Evolutionary conservation across 2,113 vertebrate species (phyloP).

Genomic region (Rhabdornis inornatus): DNA sequence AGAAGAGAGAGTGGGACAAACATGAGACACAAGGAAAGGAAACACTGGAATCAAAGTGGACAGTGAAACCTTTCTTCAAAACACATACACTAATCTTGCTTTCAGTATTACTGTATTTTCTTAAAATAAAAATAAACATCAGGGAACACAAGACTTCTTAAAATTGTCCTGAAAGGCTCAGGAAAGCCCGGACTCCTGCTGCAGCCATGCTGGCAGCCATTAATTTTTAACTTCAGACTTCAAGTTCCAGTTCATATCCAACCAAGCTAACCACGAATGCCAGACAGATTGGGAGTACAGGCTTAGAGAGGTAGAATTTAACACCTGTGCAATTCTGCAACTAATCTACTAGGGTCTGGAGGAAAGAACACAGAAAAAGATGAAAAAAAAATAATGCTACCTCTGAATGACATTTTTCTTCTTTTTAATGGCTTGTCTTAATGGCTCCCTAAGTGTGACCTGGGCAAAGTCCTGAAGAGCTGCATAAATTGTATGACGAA

Average conservation of each 20-base stretch:
- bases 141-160: neutral
- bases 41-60: neutral
- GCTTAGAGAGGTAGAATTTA: neutral
- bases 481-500: conserved; percentile 87
- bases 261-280: neutral
- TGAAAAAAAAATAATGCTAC: conserved; percentile 36
- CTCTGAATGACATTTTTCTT: conserved; percentile 90
- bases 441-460: conserved; percentile 81
- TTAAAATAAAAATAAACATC: neutral
- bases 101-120: neutral
- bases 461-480: conserved; percentile 88
- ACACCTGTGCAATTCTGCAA: neutral
- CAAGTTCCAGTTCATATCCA: neutral
- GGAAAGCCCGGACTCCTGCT: neutral
- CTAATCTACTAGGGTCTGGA: neutral
- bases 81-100: neutral
- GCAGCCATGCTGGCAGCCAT: neutral
- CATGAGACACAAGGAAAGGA: neutral
- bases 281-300: neutral
- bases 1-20: neutral
- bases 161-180: neutral
- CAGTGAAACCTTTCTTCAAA: neutral
- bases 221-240: neutral
- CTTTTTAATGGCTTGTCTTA: conserved; percentile 88
- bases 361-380: neutral